A percentile compares a stretch with the other conserved stretches of the same genome.
Conservation (phyloP, 2,888 invertebrate species). For the Maniola hyperantus region DNA sequence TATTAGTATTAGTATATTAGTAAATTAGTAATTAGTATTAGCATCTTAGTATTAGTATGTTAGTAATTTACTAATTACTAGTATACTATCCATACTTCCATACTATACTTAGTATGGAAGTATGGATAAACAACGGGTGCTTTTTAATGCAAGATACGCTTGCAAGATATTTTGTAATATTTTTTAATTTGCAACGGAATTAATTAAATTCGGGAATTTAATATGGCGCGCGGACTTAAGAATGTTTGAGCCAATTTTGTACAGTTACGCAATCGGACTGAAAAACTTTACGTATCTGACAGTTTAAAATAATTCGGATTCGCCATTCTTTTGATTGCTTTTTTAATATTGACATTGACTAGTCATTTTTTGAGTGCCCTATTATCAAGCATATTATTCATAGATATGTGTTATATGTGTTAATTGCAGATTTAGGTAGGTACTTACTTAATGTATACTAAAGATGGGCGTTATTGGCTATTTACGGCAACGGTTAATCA, state of each 20-base stretch:
- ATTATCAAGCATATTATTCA: neutral
- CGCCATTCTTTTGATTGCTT: constrained; percentile 27
- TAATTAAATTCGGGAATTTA: constrained; percentile 78
- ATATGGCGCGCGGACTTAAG: constrained; percentile 58
- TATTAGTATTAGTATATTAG: too few species aligned
- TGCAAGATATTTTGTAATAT: constrained; percentile 52
- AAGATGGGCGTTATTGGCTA: too few species aligned
- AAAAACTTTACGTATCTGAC: constrained; percentile 31
- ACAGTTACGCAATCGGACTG: constrained; percentile 34
- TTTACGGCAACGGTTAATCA: too few species aligned
- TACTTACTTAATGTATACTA: too few species aligned
- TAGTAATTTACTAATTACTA: too few species aligned
- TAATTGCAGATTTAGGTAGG: neutral
- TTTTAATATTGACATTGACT: neutral
- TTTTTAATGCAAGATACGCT: too few species aligned
- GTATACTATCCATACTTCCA: too few species aligned
- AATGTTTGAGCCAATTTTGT: constrained; percentile 39
- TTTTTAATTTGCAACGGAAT: constrained; percentile 46
- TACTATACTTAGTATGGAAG: too few species aligned
- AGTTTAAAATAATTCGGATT: constrained; percentile 34
- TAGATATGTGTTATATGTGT: too few species aligned
- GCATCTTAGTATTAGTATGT: too few species aligned
- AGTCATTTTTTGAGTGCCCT: neutral
- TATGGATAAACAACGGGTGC: too few species aligned
- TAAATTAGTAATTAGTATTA: too few species aligned